Conservation (phyloP, 2,797 vertebrate species). For the Melanotaenia nigrans region DNA sequence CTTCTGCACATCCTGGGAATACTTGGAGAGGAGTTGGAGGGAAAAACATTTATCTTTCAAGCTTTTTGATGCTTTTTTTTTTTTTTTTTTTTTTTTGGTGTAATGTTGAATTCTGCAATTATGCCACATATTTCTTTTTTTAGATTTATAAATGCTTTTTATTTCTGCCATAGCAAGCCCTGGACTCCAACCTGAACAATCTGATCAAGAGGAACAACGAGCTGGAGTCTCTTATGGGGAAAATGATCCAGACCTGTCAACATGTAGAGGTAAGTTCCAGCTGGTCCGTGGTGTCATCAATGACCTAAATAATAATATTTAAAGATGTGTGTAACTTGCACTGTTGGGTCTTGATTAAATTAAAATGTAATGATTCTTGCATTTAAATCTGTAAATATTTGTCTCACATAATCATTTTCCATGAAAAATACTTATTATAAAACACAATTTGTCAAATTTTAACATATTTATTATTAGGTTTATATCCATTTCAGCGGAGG, state of each 20-base stretch:
- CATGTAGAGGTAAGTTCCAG: conserved; percentile 92
- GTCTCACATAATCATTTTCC: not conserved
- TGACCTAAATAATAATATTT: not conserved
- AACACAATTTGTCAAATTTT: conserved; percentile 13
- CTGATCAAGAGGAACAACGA: conserved; percentile 96
- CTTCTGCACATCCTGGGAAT: not conserved
- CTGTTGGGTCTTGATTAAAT: not conserved
- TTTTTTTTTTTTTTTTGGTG: not conserved
- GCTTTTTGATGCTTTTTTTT: not conserved
- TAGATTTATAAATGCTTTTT: conserved; percentile 3
- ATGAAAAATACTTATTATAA: not conserved
- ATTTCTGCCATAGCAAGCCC: conserved; percentile 87
- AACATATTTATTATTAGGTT: conserved; percentile 10
- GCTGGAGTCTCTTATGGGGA: conserved; percentile 94
- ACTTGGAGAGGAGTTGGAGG: conserved; percentile 1
- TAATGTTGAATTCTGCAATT: not conserved
- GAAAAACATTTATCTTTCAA: not conserved
- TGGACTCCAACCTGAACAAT: conserved; percentile 92
- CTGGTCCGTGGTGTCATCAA: not conserved
- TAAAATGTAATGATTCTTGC: not conserved
- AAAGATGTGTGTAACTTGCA: not conserved
- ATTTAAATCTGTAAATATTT: not conserved
- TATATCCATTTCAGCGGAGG: conserved; percentile 1
- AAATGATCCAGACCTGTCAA: conserved; percentile 96
- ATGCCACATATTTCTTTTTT: conserved; percentile 1